Evolutionary conservation across 2,888 invertebrate genomes (phyloP), one percentile per base, ranked within the genome.

Genomic region (Philopedon plagiatum): DNA sequence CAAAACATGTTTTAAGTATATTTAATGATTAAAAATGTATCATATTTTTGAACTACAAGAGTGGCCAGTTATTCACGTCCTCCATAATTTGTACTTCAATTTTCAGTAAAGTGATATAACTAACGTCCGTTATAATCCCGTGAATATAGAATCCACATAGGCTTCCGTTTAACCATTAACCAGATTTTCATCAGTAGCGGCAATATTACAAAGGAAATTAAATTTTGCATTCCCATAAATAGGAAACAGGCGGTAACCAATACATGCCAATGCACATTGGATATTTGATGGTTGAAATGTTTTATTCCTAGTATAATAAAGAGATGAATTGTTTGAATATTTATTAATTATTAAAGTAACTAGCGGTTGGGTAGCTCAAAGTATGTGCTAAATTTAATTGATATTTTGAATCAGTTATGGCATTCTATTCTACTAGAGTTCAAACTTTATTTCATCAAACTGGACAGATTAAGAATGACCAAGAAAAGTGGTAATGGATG

Each of bases 201-300:
- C 62, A 44, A 46, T 62, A 62, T 62, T 62, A 54, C 64, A 64
- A 51, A 64, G 64, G 64, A 64, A 64, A 64, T 64, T 64, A 64
- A 64, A 64, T 64, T 64, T 49, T 26, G 39, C 37, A 64, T 64
- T 26, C 29, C 46, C 26, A 64, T 51, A 64, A 64, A 64, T 64
- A 34, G 64, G 64, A 64, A 54, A 64, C 54, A 8, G 13, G 15
- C 29, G 29, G 51, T 51, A 23, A 23, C 49, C 49, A 49, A 23
- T 49, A 23, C 49, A 23, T 23, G 49, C 23, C 49, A n/a, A 49
- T 49, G 23, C 21, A 9, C 23, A 15, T 41, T 41, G 15, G 41
- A 41, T 41, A 23, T 49, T 23, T 49, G 49, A 49, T 49, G 49
- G 23, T 49, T 49, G 23, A 23, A 49, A 49, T 49, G n/a, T 49